Evolutionary conservation across 2,888 invertebrate genomes (phyloP).

Genomic region (Coecobrya sp.): DNA sequence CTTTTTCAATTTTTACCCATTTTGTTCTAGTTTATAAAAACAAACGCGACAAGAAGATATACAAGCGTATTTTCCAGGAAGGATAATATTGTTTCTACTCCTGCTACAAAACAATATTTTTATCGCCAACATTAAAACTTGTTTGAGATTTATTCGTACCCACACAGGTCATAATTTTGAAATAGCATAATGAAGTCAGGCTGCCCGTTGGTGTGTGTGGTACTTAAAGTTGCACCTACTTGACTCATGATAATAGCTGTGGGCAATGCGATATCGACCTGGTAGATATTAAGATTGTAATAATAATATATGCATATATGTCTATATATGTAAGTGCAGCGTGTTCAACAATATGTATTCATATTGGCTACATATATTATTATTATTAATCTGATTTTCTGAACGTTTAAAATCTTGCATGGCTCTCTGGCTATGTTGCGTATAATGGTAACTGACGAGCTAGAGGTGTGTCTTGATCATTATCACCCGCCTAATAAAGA

Average conservation of each 20-base stretch:
- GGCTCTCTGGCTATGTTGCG: neutral
- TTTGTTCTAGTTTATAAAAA: neutral
- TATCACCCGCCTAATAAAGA: conserved; percentile 78
- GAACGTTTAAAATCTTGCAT: conserved; percentile 24
- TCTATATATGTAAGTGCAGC: neutral
- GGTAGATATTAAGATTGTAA: conserved; percentile 21
- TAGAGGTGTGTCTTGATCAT: conserved; percentile 77
- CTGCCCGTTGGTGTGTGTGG: conserved; percentile 31
- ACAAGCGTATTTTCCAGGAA: conserved; percentile 50
- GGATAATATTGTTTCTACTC: neutral
- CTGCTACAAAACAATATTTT: neutral
- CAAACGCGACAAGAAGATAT: conserved; percentile 4
- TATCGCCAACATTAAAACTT: conserved; percentile 42
- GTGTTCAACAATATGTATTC: neutral
- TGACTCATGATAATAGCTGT: conserved; percentile 63
- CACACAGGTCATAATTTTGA: conserved; percentile 52
- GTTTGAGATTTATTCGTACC: conserved; percentile 45
- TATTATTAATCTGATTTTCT: conserved; percentile 44
- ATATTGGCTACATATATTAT: neutral
- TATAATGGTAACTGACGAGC: conserved; percentile 22
- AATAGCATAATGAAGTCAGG: conserved; percentile 57
- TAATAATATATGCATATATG: neutral
- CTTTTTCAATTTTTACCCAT: conserved; percentile 18
- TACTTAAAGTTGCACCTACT: conserved; percentile 73
- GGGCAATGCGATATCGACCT: conserved; percentile 49